Conservation (phyloP, 2,113 vertebrate genomes). For the Euleptes europaea region DNA sequence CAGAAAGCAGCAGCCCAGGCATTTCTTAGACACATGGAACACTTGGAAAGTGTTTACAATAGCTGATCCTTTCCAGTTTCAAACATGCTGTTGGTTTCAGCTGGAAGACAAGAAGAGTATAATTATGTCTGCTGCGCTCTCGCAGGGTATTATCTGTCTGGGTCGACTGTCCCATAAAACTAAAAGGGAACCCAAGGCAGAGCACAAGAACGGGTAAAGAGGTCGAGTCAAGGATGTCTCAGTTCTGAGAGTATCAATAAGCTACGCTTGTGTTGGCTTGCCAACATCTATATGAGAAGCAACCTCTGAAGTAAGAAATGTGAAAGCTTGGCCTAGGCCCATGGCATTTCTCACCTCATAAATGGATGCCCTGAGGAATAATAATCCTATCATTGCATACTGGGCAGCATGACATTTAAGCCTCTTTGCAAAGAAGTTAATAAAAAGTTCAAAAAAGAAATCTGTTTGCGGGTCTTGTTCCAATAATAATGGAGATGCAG, state of each 20-base stretch:
- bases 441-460: conserved; percentile 35
- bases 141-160: background rate
- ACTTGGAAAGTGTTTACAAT: conserved; percentile 56
- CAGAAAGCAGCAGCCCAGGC: background rate
- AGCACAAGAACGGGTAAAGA: conserved; percentile 32
- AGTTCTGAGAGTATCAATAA: conserved; percentile 21
- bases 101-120: conserved; percentile 53
- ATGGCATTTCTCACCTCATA: conserved; percentile 23
- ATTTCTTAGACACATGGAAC: conserved; percentile 54
- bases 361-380: conserved; percentile 31
- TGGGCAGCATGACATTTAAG: conserved; percentile 45
- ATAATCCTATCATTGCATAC: background rate
- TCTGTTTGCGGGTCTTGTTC: conserved; percentile 57
- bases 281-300: conserved; percentile 14
- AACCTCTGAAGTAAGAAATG: conserved; percentile 10
- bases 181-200: background rate
- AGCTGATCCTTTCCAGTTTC: conserved; percentile 62
- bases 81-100: conserved; percentile 52
- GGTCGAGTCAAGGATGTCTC: background rate
- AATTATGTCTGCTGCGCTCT: conserved; percentile 26
- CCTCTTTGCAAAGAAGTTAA: conserved; percentile 23
- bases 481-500: conserved; percentile 46
- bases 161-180: conserved; percentile 27
- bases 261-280: background rate
- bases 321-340: conserved; percentile 9